Conservation (phyloP, 1,140 invertebrate species). For the Zaprionus capensis region DNA sequence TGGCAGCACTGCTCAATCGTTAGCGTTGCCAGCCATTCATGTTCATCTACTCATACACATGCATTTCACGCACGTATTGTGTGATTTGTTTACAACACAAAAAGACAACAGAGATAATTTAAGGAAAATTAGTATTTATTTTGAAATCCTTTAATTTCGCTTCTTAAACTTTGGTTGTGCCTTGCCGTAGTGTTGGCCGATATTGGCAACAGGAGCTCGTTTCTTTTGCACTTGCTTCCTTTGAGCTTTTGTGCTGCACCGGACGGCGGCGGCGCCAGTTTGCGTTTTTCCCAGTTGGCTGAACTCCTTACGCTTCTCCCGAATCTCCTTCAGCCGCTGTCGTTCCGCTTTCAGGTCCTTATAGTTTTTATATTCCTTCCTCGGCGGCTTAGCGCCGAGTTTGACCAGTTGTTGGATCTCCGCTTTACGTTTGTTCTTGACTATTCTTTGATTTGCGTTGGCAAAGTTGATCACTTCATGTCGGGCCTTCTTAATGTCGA, state of each 20-base stretch:
- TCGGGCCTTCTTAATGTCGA: conserved; percentile 86
- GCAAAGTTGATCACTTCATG: conserved; percentile 89
- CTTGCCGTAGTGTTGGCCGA: conserved; percentile 79
- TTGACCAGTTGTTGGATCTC: conserved; percentile 87
- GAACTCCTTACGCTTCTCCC: conserved; percentile 84
- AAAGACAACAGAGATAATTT: too few relatives aligned
- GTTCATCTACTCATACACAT: background rate
- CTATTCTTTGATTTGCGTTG: conserved; percentile 86
- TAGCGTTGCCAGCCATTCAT: conserved; percentile 24
- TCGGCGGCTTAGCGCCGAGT: conserved; percentile 87
- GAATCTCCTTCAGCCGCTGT: conserved; percentile 75
- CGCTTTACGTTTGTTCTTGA: conserved; percentile 86
- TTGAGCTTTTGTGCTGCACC: conserved; percentile 84
- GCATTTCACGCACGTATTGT: background rate
- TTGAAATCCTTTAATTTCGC: conserved; percentile 55
- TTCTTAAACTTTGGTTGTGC: conserved; percentile 75
- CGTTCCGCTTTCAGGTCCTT: conserved; percentile 85
- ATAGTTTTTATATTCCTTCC: conserved; percentile 86
- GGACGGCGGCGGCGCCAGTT: conserved; percentile 84
- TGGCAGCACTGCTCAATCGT: conserved; percentile 23
- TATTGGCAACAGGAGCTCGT: conserved; percentile 71
- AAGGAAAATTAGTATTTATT: conserved; percentile 16
- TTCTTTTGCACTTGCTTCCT: conserved; percentile 78
- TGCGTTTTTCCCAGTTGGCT: conserved; percentile 85
- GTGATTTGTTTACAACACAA: conserved; percentile 28